Conservation (phyloP, 2,888 invertebrate genomes). For the Campoletis raptor region DNA sequence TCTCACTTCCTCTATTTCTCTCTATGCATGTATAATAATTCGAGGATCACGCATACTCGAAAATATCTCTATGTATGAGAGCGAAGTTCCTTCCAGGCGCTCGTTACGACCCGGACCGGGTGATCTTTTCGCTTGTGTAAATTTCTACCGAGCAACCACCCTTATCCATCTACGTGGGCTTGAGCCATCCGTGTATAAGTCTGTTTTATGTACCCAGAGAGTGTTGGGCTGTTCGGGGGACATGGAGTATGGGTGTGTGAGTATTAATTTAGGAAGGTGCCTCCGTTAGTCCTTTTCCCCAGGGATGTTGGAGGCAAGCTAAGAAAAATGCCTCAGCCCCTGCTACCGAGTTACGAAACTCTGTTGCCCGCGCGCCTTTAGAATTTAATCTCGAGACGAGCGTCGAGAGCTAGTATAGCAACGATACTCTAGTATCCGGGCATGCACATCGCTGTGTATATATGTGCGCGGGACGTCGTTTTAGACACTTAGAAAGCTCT, state of each 20-base stretch:
- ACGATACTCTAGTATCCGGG: slow-evolving; percentile 38
- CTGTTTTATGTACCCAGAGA: slow-evolving; percentile 44
- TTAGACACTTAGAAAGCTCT: slow-evolving; percentile 47
- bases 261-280: slow-evolving; percentile 82
- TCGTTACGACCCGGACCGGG: slow-evolving; percentile 62
- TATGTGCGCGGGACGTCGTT: slow-evolving; percentile 49
- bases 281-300: slow-evolving; percentile 72
- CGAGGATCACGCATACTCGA: slow-evolving; percentile 53
- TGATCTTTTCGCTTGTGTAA: slow-evolving; percentile 64
- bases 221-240: slow-evolving; percentile 51
- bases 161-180: slow-evolving; percentile 45
- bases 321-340: slow-evolving; percentile 82
- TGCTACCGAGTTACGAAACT: slow-evolving; percentile 55
- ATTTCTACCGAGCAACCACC: slow-evolving; percentile 51
- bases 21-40: slow-evolving; percentile 63
- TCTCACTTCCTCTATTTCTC: slow-evolving; percentile 14
- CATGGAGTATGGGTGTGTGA: slow-evolving; percentile 68
- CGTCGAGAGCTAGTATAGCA: slow-evolving; percentile 51
- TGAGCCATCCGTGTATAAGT: slow-evolving; percentile 31
- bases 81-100: slow-evolving; percentile 67
- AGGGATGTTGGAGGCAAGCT: slow-evolving; percentile 76
- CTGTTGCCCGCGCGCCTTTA: slow-evolving; percentile 75
- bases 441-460: slow-evolving; percentile 51
- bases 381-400: slow-evolving; percentile 82
- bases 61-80: slow-evolving; percentile 23